A percentile compares a stretch with the other conserved stretches of the same genome.
These are phyloP conservation scores for Patella vulgata DNA, from an alignment of 1,140 invertebrate species.

Conservation along the genomic window DNA sequence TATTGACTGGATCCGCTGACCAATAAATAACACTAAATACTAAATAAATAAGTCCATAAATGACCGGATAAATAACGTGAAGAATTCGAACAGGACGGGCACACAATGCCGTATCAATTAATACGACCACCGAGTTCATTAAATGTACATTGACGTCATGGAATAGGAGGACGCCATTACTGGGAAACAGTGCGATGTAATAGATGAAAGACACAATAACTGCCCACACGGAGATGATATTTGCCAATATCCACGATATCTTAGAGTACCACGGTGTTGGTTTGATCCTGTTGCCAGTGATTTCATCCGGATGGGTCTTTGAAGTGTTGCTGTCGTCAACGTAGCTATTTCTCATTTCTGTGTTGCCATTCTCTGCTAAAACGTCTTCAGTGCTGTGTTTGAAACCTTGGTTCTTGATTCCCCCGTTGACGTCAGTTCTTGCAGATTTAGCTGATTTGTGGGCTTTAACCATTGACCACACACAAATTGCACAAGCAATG, in stretches of 20 bases:
- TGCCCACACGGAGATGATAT: constrained; percentile 33
- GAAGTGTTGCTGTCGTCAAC: too few relatives aligned
- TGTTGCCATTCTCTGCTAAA: constrained; percentile 1
- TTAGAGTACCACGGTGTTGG: constrained; percentile 38
- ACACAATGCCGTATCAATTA: constrained; percentile 38
- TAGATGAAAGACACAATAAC: constrained; percentile 45
- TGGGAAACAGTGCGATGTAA: constrained; percentile 40
- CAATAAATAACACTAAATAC: constrained; percentile 49
- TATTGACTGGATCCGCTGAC: constrained; percentile 34
- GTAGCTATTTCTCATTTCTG: too few relatives aligned
- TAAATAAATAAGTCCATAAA: constrained; percentile 45
- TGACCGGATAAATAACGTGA: constrained; percentile 38
- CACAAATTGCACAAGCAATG: background rate
- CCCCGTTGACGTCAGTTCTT: background rate
- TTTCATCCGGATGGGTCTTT: too few relatives aligned
- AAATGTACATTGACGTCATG: constrained; percentile 43
- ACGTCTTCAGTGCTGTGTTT: background rate
- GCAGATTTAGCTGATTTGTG: too few relatives aligned
- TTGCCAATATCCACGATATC: constrained; percentile 41
- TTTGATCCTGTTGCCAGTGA: background rate
- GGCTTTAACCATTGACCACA: too few relatives aligned
- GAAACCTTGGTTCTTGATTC: background rate
- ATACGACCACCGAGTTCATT: constrained; percentile 40
- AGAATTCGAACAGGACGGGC: constrained; percentile 48
- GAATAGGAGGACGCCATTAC: background rate